A percentile compares a stretch with the other conserved stretches of the same genome.
These are phyloP conservation scores for Schizotus pectinicornis DNA, from an alignment of 2,888 invertebrate species.

Conservation along the genomic window DNA sequence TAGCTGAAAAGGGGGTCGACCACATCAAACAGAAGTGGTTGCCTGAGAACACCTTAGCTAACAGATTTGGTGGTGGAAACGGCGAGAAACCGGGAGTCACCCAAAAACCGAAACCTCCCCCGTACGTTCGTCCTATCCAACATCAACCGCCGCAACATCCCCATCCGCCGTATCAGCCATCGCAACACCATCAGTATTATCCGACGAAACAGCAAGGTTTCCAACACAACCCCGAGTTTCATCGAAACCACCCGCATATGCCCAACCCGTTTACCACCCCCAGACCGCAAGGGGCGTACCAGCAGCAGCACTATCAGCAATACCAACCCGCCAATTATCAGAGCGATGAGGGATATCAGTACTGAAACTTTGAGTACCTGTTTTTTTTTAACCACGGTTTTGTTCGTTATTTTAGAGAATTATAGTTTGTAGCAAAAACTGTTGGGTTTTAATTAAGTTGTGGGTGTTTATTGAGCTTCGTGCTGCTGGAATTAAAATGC, in stretches of 20 bases:
- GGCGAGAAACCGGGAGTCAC: neutral
- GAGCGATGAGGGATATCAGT: conserved; percentile 7
- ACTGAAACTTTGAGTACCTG: neutral
- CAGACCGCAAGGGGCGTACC: conserved; percentile 11
- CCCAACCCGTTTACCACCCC: conserved; percentile 32
- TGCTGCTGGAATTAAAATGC: neutral
- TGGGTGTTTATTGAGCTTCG: neutral
- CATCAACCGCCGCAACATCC: neutral
- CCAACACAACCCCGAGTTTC: conserved; percentile 32
- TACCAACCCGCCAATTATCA: neutral
- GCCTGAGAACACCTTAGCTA: conserved; percentile 6
- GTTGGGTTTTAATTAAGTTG: neutral
- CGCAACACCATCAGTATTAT: conserved; percentile 1
- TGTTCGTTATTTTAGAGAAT: neutral
- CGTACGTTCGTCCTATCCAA: neutral
- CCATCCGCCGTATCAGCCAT: neutral
- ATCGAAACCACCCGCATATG: conserved; percentile 32
- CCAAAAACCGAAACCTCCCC: neutral
- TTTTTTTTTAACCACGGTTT: neutral
- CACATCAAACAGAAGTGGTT: conserved; percentile 53
- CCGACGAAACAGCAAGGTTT: conserved; percentile 6
- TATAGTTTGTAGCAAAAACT: no score
- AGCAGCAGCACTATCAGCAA: conserved; percentile 20
- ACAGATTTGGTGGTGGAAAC: conserved; percentile 18
- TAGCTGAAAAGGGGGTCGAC: conserved; percentile 55